Base-by-base conservation (phyloP, 2,888 invertebrate species). In the Eupithecia exiguata region DNA sequence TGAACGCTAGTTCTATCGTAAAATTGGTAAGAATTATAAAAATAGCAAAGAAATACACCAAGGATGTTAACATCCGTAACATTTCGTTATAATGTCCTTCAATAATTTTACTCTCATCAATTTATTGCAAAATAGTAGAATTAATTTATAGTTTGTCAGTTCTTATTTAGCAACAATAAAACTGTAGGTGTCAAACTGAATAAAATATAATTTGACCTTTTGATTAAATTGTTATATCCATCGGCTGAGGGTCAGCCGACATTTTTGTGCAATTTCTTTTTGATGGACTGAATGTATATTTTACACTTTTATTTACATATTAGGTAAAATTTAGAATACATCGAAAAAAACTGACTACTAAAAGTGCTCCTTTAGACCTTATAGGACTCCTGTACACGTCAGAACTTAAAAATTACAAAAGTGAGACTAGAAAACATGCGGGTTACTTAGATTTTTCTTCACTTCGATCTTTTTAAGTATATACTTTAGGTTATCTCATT, bases 121-220 rank as follows among this genome's bases (percentile, higher is more conserved):
- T 12, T 18, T 36, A 66, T 73, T 76, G 66, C 76, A 21, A 73
- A 74, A 74, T 18, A 38, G 14, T 53, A 67, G 53, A 71, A 76
- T 73, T 67, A 65, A 66, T 75, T 70, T 61, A 70, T 43, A 43
- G 66, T 76, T 75, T 75, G 68, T 72, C 70, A 68, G 46, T 73
- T 69, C 25, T 21, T 68, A 70, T 78, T 75, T 76, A 38, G 78
- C 74, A 78, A 78, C 74, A 69, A 71, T 71, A 72, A 76, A 74
- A 71, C 49, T 72, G 77, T 77, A 74, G 78, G 77, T 75, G 78
- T 75, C n/a, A 69, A 49, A 38, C 73, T 67, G 73, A 73, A 76
- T 74, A 71, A 74, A 63, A 76, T 73, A 69, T 68, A 69, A 70
- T 68, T 69, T 77, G 75, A 77, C 78, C 78, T 78, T 77, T 78